A percentile compares a stretch with the other conserved stretches of the same genome.
These are phyloP conservation scores for Spilosoma lubricipeda DNA, from an alignment of 2,888 invertebrate species.

Conservation along the genomic window DNA sequence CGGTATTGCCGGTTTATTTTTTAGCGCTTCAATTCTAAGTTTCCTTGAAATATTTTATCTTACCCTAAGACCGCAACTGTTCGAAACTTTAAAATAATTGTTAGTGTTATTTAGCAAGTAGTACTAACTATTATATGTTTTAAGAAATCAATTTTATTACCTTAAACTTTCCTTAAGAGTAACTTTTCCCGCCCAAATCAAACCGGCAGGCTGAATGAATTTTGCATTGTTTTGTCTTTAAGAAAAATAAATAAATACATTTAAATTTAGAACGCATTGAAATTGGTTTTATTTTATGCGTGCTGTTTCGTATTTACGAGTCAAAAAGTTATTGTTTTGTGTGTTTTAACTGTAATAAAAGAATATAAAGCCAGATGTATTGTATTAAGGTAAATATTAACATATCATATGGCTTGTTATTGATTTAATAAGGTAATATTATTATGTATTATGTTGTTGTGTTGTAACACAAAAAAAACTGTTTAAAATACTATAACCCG, in stretches of 20 bases:
- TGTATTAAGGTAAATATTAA: not conserved
- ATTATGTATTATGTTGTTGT: too few species aligned
- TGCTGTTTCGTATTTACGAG: not conserved
- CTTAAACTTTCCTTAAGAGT: not conserved
- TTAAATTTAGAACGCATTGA: not conserved
- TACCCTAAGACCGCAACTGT: slow-evolving; percentile 46
- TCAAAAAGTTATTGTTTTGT: not conserved
- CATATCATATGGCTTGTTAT: not conserved
- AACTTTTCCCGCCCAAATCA: not conserved
- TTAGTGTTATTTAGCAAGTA: not conserved
- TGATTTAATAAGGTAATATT: not conserved
- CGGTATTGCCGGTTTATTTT: slow-evolving; percentile 87
- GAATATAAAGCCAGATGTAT: not conserved
- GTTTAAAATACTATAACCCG: too few species aligned
- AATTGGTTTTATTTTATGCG: not conserved
- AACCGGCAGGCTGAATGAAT: not conserved
- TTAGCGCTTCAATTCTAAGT: slow-evolving; percentile 88
- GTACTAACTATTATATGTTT: not conserved
- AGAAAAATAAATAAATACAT: too few species aligned
- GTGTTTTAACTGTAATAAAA: too few species aligned
- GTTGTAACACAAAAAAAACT: too few species aligned
- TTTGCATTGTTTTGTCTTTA: too few species aligned
- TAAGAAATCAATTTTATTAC: not conserved
- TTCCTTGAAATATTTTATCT: slow-evolving; percentile 87
- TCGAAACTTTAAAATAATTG: slow-evolving; percentile 14